phyloP scores from a whole-genome alignment of 2,888 invertebrate species.

The Luperina nickerlii region DNA sequence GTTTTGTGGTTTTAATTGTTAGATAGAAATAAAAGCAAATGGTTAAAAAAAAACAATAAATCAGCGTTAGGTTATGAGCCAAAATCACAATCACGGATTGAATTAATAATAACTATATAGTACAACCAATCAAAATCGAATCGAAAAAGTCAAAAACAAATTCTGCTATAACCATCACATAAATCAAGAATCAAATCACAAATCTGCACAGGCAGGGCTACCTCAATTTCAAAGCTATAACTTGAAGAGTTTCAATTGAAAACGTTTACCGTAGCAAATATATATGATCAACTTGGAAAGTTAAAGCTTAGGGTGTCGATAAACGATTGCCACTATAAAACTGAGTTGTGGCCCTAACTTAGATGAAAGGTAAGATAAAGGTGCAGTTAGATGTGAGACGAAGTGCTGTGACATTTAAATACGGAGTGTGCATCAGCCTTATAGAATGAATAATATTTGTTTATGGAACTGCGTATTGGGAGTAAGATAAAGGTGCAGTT shows the following conservation, averaged over 20 bases:
- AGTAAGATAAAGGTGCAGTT: slow-evolving; percentile 69
- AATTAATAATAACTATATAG: background rate
- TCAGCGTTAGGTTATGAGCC: background rate
- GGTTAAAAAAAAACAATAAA: background rate
- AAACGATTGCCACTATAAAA: slow-evolving; percentile 80
- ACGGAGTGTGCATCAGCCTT: slow-evolving; percentile 19
- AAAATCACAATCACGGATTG: background rate
- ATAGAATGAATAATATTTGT: slow-evolving; percentile 5
- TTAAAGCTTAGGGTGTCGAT: slow-evolving; percentile 69
- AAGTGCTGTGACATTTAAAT: slow-evolving; percentile 42
- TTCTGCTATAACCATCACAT: background rate
- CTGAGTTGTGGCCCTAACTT: slow-evolving; percentile 77
- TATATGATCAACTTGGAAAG: slow-evolving; percentile 69
- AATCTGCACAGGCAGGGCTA: slow-evolving; percentile 33
- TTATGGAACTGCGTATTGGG: background rate
- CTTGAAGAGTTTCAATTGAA: slow-evolving; percentile 62
- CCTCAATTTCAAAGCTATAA: slow-evolving; percentile 52
- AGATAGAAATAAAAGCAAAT: background rate
- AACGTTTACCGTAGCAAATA: slow-evolving; percentile 62
- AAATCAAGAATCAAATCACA: slow-evolving; percentile 46
- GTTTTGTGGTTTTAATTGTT: background rate
- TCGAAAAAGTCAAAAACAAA: background rate
- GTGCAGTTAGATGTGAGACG: slow-evolving; percentile 68
- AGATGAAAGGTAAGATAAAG: slow-evolving; percentile 73
- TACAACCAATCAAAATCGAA: background rate